Evolutionary conservation across 2,113 vertebrate genomes (phyloP).

Genomic region (Paramormyrops kingsleyae): DNA sequence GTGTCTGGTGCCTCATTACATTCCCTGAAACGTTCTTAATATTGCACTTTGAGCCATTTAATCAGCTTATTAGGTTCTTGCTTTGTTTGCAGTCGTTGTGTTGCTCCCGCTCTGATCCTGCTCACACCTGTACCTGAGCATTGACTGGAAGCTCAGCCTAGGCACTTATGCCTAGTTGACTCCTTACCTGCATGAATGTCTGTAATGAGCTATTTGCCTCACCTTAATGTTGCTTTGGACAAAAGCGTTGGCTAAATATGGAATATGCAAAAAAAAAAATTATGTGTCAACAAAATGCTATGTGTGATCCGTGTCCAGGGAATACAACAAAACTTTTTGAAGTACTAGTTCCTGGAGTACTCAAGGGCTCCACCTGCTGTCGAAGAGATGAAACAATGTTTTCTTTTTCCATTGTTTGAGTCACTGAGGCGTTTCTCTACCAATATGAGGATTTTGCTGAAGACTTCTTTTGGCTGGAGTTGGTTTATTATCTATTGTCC

Average conservation of each 20-base stretch:
- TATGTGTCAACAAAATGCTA: background rate
- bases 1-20: background rate
- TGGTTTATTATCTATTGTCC: background rate
- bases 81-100: background rate
- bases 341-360: background rate
- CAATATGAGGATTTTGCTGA: background rate
- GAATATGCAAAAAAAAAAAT: background rate
- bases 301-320: background rate
- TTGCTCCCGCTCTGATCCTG: background rate
- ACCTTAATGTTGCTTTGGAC: background rate
- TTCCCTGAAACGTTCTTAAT: background rate
- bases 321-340: background rate
- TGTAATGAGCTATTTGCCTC: background rate
- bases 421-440: background rate
- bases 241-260: background rate
- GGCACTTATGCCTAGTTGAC: background rate
- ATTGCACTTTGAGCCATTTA: background rate
- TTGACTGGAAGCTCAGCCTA: background rate
- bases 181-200: background rate
- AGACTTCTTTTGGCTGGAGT: background rate
- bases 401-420: background rate
- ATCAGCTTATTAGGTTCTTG: background rate
- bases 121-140: background rate
- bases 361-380: background rate
- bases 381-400: background rate